phyloP scores from a whole-genome alignment of 2,113 vertebrate species.

The Gracilinanus agilis region DNA sequence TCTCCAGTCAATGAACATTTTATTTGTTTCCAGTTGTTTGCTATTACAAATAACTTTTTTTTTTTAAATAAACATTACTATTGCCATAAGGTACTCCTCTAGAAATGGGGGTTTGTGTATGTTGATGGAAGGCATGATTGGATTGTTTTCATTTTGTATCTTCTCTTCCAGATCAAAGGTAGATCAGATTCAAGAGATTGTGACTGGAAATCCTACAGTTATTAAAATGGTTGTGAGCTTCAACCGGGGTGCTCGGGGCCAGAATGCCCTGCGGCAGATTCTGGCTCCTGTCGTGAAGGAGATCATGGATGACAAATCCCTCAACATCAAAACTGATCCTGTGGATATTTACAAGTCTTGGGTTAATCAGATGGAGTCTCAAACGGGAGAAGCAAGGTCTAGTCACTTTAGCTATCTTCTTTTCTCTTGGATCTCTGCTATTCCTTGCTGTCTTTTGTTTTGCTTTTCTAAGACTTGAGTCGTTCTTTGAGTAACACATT shows the following conservation, averaged over 20 bases:
- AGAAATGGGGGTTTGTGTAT: neutral
- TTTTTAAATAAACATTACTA: neutral
- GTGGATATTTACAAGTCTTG: slow-evolving; percentile 99
- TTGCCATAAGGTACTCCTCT: neutral
- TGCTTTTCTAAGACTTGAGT: neutral
- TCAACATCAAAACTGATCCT: slow-evolving; percentile 98
- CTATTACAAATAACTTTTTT: slow-evolving; percentile 15
- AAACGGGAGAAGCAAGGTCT: slow-evolving; percentile 98
- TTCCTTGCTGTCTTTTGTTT: neutral
- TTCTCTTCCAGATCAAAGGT: slow-evolving; percentile 93
- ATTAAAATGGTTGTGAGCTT: slow-evolving; percentile 99
- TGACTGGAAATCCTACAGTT: slow-evolving; percentile 97
- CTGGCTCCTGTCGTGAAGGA: slow-evolving; percentile 97
- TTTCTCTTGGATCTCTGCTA: neutral
- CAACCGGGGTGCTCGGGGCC: slow-evolving; percentile 96
- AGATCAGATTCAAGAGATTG: slow-evolving; percentile 98
- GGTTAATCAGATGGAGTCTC: slow-evolving; percentile 99
- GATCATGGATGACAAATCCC: slow-evolving; percentile 96
- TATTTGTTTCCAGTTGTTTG: neutral
- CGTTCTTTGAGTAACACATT: slow-evolving; percentile 21
- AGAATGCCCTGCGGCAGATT: slow-evolving; percentile 96
- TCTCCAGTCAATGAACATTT: neutral
- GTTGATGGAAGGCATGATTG: neutral
- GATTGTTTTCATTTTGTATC: slow-evolving; percentile 42
- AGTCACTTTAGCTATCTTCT: neutral